Evolutionary conservation across 2,113 vertebrate genomes (phyloP), one percentile per base, ranked within the genome.

Genomic region (Indri indri): DNA sequence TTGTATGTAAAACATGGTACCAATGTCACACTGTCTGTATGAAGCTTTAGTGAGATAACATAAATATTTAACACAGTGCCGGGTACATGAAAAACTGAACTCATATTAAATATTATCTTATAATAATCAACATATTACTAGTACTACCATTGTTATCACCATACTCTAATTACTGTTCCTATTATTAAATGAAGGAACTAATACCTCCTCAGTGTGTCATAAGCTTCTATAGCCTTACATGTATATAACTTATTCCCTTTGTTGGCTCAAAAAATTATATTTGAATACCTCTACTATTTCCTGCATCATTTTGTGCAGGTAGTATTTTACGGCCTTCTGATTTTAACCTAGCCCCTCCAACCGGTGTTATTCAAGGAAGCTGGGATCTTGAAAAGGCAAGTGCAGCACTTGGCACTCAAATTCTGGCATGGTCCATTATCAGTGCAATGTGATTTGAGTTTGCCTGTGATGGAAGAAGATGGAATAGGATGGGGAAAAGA

Each of bases 301-400:
- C 16, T 86, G n/a, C 20, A 71, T 65, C 8, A 63, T 71, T 71
- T 92, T 25, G 68, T 90, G 23, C 37, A 16, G 13, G 37, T 59
- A 50, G 23, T 76, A 30, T 61, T 85, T 92, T 89, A 76, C 52
- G 16, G 22, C 8, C 8, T 65, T 87, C 45, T 37, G 45, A 63
- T 93, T 93, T 93, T 79, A 96, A 96, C 34, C 3, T n/a, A 94
- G 13, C 11, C 11, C 65, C 14, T 77, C 37, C 77, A 17, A 88
- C 30, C 17, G 54, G 13, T 47, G 22, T 22, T 85, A 86, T 23
- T 79, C 37, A 90, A 82, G 42, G 83, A 88, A 95, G 27, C 61
- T 90, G 81, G 20, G 45, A 30, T 42, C 80, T 37, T 70, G 32
- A 27, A 90, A 81, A 92, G 25, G 3, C 14, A 71, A 57, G 34